These are phyloP conservation scores for Cyclura pinguis DNA, from an alignment of 2,797 vertebrate genomes.

Conservation along the genomic window DNA sequence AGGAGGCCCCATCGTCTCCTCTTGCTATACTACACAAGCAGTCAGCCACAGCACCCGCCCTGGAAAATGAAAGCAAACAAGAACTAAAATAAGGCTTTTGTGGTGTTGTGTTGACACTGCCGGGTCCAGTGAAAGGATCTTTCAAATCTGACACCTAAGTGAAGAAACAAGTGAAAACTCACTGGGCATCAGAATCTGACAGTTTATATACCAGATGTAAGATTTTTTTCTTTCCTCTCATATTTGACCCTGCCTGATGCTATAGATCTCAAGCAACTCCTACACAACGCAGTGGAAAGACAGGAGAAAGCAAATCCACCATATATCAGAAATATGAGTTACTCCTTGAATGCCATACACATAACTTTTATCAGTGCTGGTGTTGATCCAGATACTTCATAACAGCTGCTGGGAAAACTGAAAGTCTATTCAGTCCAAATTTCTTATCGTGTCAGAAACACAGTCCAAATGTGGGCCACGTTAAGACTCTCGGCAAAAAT, in stretches of 20 bases:
- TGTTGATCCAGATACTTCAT: not conserved
- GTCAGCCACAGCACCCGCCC: constrained; percentile 51
- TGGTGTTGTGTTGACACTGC: constrained; percentile 69
- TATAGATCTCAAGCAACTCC: not conserved
- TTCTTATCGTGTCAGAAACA: not conserved
- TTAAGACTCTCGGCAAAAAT: not conserved
- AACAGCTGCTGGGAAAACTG: not conserved
- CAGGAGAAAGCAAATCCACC: not conserved
- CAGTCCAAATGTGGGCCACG: not conserved
- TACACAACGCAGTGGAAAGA: not conserved
- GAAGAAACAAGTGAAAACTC: constrained; percentile 69
- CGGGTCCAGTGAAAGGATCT: constrained; percentile 72
- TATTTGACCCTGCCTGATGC: not conserved
- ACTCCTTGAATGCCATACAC: not conserved
- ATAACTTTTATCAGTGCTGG: not conserved
- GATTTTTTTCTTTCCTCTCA: too few species aligned
- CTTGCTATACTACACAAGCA: not conserved
- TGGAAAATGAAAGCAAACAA: constrained; percentile 78
- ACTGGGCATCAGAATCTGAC: constrained; percentile 57
- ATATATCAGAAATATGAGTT: not conserved
- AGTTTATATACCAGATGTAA: not conserved
- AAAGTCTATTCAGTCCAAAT: not conserved
- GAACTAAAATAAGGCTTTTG: constrained; percentile 75
- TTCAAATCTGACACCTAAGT: constrained; percentile 69
- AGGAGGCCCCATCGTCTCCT: not conserved